Evolutionary conservation across 53 echinoderm and acorn worm genomes (phyloP).

Genomic region (Mesocentrotus franciscanus): DNA sequence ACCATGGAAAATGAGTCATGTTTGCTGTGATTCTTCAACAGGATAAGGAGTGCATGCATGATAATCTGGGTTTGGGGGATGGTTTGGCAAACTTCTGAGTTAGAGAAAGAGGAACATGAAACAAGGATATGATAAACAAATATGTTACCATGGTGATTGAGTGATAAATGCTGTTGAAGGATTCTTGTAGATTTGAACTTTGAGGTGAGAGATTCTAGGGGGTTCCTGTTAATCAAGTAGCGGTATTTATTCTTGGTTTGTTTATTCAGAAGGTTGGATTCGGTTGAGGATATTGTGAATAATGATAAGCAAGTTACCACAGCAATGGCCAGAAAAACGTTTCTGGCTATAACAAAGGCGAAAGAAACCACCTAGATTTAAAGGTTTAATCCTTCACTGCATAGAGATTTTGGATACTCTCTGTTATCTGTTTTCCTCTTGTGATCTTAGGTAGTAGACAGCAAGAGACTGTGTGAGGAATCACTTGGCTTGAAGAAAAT

Average conservation of each 20-base stretch:
- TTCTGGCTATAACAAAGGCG: not conserved
- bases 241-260: not conserved
- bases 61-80: not conserved
- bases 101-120: not conserved
- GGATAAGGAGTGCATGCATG: not conserved
- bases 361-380: too few relatives aligned
- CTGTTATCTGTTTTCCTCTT: too few relatives aligned
- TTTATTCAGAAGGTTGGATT: not conserved
- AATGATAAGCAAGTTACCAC: not conserved
- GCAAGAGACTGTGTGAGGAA: too few relatives aligned
- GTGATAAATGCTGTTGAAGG: not conserved
- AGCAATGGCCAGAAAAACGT: not conserved
- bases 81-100: not conserved
- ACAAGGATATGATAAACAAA: not conserved
- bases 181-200: not conserved
- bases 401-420: too few relatives aligned
- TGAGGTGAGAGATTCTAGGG: not conserved
- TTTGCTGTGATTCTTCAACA: not conserved
- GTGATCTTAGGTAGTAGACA: too few relatives aligned
- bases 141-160: not conserved
- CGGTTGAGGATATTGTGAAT: not conserved
- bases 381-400: too few relatives aligned
- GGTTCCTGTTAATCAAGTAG: not conserved
- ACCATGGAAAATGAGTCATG: constrained; percentile 32
- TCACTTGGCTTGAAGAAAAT: too few relatives aligned